Evolutionary conservation across 2,113 vertebrate genomes (phyloP).

Genomic region (Peucedramus taeniatus): DNA sequence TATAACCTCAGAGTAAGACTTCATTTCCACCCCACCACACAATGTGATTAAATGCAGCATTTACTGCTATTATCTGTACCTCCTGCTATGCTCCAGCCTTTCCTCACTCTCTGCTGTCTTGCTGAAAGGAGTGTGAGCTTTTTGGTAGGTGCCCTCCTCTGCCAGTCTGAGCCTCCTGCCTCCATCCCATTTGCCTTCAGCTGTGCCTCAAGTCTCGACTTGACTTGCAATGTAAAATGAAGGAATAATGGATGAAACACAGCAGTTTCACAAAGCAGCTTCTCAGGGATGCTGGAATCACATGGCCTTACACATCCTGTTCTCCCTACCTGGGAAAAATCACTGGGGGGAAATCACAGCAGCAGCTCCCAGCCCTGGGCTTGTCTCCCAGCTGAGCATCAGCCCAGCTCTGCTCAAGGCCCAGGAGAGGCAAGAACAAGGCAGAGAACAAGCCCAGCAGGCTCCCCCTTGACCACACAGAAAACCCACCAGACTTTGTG

Average conservation of each 20-base stretch:
- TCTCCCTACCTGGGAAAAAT: background rate
- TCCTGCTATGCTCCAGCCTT: background rate
- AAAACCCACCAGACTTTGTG: background rate
- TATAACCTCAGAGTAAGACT: background rate
- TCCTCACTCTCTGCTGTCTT: background rate
- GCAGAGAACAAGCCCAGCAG: background rate
- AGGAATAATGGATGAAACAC: background rate
- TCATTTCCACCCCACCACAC: background rate
- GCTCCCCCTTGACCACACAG: background rate
- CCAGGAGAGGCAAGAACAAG: background rate
- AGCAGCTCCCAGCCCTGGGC: background rate
- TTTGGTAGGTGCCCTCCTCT: background rate
- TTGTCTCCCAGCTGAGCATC: background rate
- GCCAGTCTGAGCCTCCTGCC: background rate
- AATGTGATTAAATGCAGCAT: background rate
- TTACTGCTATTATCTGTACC: background rate
- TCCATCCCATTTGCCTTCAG: background rate
- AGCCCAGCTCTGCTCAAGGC: rapidly evolving
- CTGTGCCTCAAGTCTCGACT: rapidly evolving
- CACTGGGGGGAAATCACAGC: background rate
- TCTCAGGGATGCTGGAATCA: background rate
- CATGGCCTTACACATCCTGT: background rate
- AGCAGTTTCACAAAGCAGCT: background rate
- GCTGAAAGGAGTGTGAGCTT: background rate
- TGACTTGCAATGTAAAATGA: background rate